Evolutionary conservation across 2,888 invertebrate species (phyloP).

Genomic region (Artemia sinica): DNA sequence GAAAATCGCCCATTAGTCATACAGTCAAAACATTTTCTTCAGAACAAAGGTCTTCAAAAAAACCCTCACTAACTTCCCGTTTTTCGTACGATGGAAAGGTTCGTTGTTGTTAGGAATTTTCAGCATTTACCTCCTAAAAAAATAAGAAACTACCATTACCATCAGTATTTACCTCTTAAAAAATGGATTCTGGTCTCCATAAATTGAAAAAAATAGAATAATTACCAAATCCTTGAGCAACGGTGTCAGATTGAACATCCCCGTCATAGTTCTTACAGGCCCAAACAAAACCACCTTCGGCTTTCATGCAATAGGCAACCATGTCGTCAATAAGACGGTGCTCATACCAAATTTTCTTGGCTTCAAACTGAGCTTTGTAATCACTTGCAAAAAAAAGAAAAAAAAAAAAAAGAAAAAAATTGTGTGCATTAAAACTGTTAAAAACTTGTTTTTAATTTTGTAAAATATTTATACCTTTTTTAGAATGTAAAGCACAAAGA

Average conservation of each 20-base stretch:
- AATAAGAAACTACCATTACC: background rate
- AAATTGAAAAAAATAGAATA: background rate
- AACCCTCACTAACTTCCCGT: no score
- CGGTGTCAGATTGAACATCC: constrained; percentile 94
- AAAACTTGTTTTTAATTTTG: no score
- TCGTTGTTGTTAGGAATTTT: no score
- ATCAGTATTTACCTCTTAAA: no score
- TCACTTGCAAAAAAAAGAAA: constrained; percentile 35
- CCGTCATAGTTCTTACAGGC: constrained; percentile 99
- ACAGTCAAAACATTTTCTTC: no score
- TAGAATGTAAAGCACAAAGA: background rate
- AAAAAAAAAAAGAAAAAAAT: no score
- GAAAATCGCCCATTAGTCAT: no score
- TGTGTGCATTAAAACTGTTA: no score
- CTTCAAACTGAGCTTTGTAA: constrained; percentile 68
- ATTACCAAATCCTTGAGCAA: constrained; percentile 74
- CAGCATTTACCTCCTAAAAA: background rate
- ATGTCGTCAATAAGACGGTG: constrained; percentile 96
- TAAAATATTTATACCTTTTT: no score
- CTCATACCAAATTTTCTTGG: constrained; percentile 84
- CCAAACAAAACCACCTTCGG: constrained; percentile 97
- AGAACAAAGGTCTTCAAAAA: no score
- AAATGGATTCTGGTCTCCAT: no score
- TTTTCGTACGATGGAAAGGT: no score
- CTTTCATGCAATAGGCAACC: constrained; percentile 96